phyloP scores from a whole-genome alignment of 2,888 invertebrate species.

The Sericinus montela region DNA sequence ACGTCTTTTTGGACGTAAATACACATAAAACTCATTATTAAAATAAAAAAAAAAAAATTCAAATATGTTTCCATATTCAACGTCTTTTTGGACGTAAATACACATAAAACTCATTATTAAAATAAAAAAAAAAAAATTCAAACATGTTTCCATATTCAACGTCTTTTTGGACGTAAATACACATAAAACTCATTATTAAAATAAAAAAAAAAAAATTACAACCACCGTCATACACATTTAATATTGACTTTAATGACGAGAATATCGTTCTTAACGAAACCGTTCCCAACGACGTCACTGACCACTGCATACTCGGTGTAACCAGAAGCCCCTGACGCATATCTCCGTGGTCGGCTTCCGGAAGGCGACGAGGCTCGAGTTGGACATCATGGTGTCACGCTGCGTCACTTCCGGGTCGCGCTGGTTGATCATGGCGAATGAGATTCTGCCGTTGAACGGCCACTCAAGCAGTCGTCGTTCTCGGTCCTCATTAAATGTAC shows the following conservation, averaged over 20 bases:
- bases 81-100: too few species aligned
- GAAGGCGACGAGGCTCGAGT: conserved; percentile 90
- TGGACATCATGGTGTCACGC: conserved; percentile 90
- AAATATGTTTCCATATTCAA: too few species aligned
- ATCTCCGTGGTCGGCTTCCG: conserved; percentile 86
- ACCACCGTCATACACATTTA: conserved; percentile 64
- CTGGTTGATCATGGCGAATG: conserved; percentile 86
- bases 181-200: too few species aligned
- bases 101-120: too few species aligned
- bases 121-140: too few species aligned
- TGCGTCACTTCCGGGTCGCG: conserved; percentile 81
- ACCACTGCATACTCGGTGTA: conserved; percentile 91
- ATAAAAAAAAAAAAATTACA: conserved; percentile 34
- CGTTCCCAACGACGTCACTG: conserved; percentile 83
- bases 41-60: too few species aligned
- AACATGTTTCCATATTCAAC: too few species aligned
- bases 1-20: too few species aligned
- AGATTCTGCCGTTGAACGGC: conserved; percentile 93
- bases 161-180: too few species aligned
- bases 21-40: too few species aligned
- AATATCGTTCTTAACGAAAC: conserved; percentile 84
- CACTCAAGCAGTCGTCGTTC: conserved; percentile 91
- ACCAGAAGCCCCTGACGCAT: conserved; percentile 91
- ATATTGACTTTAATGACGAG: conserved; percentile 84
- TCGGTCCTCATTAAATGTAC: conserved; percentile 94